Base-by-base conservation (phyloP, 1,140 invertebrate genomes). In the Sminthurides bifidus region DNA sequence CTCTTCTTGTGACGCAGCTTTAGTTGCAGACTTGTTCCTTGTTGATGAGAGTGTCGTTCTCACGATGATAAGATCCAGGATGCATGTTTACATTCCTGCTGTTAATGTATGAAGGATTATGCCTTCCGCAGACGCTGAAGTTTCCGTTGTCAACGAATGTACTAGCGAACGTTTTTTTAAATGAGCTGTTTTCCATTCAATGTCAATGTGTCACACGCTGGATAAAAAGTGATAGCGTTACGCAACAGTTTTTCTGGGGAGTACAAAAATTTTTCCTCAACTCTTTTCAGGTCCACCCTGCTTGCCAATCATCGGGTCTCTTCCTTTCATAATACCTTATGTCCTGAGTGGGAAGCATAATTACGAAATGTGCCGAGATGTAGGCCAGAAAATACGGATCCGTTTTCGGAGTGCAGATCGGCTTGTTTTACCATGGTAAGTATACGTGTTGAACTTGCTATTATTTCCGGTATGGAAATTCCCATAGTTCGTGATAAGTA, bases 281-380 rank as follows among this genome's bases (percentile, higher is more conserved):
- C n/a, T n/a, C n/a, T n/a, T n/a, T n/a, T n/a, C 23, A 49, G 46
- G 46, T n/a, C 46, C 46, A 19, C 46, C 46, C 12, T 5, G 4
- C 8, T 17, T 49, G 3, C 46, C 46, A 3, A 6, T 49, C 12
- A 33, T 49, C 21, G 46, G 46, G 3, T 33, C 27, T 5, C 29
- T 49, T 3, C 46, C 46, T n/a, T 49, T 49, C 31, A 8, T 48
- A 5, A 29, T 49, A 17, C 38, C n/a, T 5, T 21, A 49, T 33
- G 3, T 49, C 4, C 35, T 49, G n/a, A n/a, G n/a, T 21, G 46
- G 46, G 6, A 49, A 33, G 27, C 46, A 49, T 21, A 49, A 49
- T 21, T 49, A 49, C 35, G 46, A 49, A 26, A 49, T 49, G 46
- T 49, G 46, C 24, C 24, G 46, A 26, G 46, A 49, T 21, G 46